Conservation (phyloP, 2,797 vertebrate genomes). For the Melanogrammus aeglefinus region DNA sequence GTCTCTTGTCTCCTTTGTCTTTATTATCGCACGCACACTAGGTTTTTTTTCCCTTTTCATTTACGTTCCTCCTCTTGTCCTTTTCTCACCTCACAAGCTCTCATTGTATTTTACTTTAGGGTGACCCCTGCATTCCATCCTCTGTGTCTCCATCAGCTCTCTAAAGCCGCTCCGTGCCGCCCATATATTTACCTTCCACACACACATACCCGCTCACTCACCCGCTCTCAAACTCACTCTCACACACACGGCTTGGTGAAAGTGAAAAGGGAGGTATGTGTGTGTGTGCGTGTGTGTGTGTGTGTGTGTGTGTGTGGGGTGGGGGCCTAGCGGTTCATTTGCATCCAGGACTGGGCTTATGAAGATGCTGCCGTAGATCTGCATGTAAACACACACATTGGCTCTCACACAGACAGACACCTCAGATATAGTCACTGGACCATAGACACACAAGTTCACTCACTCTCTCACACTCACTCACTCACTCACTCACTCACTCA, state of each 20-base stretch:
- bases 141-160: not conserved
- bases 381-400: too few relatives aligned
- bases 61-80: not conserved
- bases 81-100: not conserved
- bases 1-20: not conserved
- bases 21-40: not conserved
- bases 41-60: not conserved
- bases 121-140: slow-evolving; percentile 5
- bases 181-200: not conserved
- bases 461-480: too few relatives aligned
- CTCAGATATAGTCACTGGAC: not conserved
- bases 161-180: not conserved
- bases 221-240: not conserved
- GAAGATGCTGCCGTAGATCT: slow-evolving; percentile 74
- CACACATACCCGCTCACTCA: not conserved
- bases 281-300: too few relatives aligned
- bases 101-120: not conserved
- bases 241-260: not conserved
- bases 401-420: slow-evolving; percentile 4
- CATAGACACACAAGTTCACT: slow-evolving; percentile 28
- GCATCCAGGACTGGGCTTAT: slow-evolving; percentile 80
- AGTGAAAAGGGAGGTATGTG: too few relatives aligned
- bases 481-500: too few relatives aligned
- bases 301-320: slow-evolving; percentile 19
- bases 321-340: slow-evolving; percentile 81